A percentile compares a stretch with the other conserved stretches of the same genome.
These are phyloP conservation scores for Paramormyrops kingsleyae DNA, from an alignment of 2,113 vertebrate genomes.

Conservation along the genomic window DNA sequence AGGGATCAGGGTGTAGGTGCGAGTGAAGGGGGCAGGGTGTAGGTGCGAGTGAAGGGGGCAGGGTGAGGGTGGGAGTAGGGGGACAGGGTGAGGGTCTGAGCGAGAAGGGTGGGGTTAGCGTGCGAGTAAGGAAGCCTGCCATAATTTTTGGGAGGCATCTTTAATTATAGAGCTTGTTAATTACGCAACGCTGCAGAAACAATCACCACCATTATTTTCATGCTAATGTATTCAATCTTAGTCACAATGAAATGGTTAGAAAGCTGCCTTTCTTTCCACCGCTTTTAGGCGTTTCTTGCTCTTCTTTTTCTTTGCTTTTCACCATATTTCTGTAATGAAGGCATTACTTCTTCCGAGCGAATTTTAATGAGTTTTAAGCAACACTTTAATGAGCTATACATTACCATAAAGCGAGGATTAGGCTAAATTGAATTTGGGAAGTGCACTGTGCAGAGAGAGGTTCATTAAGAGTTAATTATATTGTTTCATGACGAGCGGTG, in stretches of 20 bases:
- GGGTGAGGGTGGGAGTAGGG: not conserved
- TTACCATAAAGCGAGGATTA: constrained; percentile 86
- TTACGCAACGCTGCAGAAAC: constrained; percentile 62
- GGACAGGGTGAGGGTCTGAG: not conserved
- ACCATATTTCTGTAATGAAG: constrained; percentile 85
- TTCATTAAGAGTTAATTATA: constrained; percentile 87
- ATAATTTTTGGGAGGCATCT: constrained; percentile 61
- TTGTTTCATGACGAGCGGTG: constrained; percentile 66
- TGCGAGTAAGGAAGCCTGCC: constrained; percentile 29
- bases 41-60: too few species aligned
- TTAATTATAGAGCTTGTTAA: constrained; percentile 71
- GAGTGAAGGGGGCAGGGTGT: too few species aligned
- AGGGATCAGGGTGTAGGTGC: not conserved
- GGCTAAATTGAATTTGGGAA: constrained; percentile 74
- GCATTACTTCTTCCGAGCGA: constrained; percentile 79
- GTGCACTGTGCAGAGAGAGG: constrained; percentile 41
- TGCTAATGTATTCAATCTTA: constrained; percentile 83
- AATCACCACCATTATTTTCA: constrained; percentile 65
- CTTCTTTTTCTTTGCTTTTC: constrained; percentile 69
- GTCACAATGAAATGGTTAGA: constrained; percentile 87
- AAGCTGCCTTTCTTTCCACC: constrained; percentile 57
- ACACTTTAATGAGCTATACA: constrained; percentile 90
- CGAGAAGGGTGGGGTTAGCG: not conserved
- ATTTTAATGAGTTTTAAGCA: constrained; percentile 95
- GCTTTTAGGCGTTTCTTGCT: constrained; percentile 44